Conservation (phyloP, 2,888 invertebrate species). For the Ormyrus nitidulus region DNA sequence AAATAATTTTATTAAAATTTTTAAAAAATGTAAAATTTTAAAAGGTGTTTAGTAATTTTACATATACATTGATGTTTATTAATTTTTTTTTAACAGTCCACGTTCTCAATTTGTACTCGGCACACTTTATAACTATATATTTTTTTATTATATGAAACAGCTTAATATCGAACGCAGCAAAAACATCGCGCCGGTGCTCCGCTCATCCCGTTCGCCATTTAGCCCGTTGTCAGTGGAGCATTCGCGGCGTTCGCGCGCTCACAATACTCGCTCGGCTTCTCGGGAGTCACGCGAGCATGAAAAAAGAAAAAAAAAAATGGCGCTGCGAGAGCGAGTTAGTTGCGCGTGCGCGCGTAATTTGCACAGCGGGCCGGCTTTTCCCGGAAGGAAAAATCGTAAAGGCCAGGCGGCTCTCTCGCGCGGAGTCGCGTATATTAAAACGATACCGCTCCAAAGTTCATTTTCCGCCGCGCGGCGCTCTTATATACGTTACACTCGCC, state of each 20-base stretch:
- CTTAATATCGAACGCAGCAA: too few species aligned
- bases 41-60: too few species aligned
- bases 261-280: slow-evolving; percentile 7
- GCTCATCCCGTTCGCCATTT: too few species aligned
- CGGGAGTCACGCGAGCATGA: slow-evolving; percentile 50
- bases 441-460: background rate
- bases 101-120: too few species aligned
- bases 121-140: too few species aligned
- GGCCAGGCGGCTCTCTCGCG: background rate
- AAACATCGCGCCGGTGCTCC: too few species aligned
- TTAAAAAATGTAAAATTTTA: too few species aligned
- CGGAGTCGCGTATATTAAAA: slow-evolving; percentile 11
- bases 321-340: background rate
- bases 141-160: too few species aligned
- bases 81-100: too few species aligned
- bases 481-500: background rate
- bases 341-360: slow-evolving; percentile 24
- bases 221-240: background rate
- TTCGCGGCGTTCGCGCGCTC: slow-evolving; percentile 4
- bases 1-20: too few species aligned
- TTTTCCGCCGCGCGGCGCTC: slow-evolving; percentile 19
- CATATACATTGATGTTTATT: too few species aligned
- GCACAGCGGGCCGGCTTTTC: slow-evolving; percentile 31
- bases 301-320: slow-evolving; percentile 3
- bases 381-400: slow-evolving; percentile 46